phyloP scores from a whole-genome alignment of 2,888 invertebrate species.

The Andrena bicolor region DNA sequence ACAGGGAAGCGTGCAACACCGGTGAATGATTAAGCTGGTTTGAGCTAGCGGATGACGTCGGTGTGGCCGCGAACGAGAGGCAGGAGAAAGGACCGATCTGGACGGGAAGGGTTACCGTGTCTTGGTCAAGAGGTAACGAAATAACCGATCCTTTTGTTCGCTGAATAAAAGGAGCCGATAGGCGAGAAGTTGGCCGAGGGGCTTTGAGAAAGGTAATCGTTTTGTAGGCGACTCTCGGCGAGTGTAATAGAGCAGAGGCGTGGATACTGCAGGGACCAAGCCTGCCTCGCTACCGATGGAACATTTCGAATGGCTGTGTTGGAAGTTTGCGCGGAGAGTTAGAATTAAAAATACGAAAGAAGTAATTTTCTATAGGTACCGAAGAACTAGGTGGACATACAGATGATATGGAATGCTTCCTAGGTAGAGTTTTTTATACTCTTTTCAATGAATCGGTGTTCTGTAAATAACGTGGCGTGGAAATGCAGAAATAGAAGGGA shows the following conservation, averaged over 20 bases:
- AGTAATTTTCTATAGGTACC: too few relatives aligned
- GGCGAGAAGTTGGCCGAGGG: neutral
- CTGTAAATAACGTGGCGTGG: too few relatives aligned
- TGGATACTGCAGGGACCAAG: neutral
- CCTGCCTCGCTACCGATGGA: neutral
- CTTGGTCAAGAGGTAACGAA: constrained; percentile 44
- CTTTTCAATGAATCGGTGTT: too few relatives aligned
- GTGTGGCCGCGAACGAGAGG: constrained; percentile 9
- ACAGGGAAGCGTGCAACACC: constrained; percentile 22
- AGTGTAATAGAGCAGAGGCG: constrained; percentile 3
- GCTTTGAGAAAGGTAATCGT: constrained; percentile 5
- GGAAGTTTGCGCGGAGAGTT: neutral
- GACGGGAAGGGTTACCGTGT: constrained; percentile 21
- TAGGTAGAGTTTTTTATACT: too few relatives aligned
- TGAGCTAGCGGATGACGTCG: constrained; percentile 23
- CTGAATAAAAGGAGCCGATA: constrained; percentile 12
- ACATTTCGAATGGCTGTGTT: constrained; percentile 1
- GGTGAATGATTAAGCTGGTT: constrained; percentile 50
- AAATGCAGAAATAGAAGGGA: neutral
- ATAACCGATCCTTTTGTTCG: constrained; percentile 31
- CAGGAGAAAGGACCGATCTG: neutral
- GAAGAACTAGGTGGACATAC: too few relatives aligned
- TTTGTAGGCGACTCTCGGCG: neutral
- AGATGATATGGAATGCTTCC: too few relatives aligned
- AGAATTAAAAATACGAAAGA: neutral